Conservation (phyloP, 2,113 vertebrate genomes). For the Gila orcuttii region DNA sequence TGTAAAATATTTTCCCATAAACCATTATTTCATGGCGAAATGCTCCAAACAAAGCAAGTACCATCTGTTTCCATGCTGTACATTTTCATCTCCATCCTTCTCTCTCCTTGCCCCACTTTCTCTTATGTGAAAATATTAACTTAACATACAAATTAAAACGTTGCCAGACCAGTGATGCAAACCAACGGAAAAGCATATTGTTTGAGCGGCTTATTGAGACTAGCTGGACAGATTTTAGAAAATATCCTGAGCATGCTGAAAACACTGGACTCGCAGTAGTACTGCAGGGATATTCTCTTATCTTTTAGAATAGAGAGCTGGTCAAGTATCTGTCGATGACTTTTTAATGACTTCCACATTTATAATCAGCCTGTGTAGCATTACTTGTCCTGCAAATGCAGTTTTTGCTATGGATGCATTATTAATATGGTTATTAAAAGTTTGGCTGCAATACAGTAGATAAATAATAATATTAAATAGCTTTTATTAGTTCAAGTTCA, state of each 20-base stretch:
- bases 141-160: slow-evolving; percentile 39
- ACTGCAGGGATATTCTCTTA: neutral
- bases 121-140: slow-evolving; percentile 38
- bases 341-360: neutral
- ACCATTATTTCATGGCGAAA: neutral
- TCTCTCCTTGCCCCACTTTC: slow-evolving; percentile 8
- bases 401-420: neutral
- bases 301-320: neutral
- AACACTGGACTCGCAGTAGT: neutral
- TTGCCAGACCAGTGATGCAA: slow-evolving; percentile 23
- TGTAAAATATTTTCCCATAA: slow-evolving; percentile 3
- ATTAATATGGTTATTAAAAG: neutral
- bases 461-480: neutral
- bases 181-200: slow-evolving; percentile 19
- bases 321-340: neutral
- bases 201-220: slow-evolving; percentile 24
- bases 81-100: slow-evolving; percentile 18
- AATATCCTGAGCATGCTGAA: slow-evolving; percentile 15
- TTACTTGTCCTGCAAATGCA: neutral
- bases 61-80: slow-evolving; percentile 5
- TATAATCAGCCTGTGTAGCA: neutral
- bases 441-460: neutral
- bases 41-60: slow-evolving; percentile 4
- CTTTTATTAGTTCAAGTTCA: neutral
- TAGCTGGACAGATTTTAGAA: neutral